Conservation (phyloP, 2,797 vertebrate genomes). For the Phataginus tricuspis region DNA sequence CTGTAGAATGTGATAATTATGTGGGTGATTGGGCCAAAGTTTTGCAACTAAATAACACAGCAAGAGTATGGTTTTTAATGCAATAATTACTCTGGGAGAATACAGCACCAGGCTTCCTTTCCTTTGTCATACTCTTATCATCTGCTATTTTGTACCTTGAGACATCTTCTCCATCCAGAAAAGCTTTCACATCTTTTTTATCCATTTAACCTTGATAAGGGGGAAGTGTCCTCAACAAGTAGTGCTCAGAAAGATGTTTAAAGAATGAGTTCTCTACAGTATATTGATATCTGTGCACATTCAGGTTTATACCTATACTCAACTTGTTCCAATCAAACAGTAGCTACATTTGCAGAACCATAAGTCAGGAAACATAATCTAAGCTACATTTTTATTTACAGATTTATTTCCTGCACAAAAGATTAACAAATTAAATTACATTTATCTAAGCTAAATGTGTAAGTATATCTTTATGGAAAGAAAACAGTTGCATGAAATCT, state of each 20-base stretch:
- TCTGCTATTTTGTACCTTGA: neutral
- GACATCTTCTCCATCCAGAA: neutral
- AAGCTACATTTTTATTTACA: conserved; percentile 10
- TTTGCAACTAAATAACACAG: conserved; percentile 57
- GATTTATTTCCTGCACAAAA: conserved; percentile 7
- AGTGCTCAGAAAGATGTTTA: neutral
- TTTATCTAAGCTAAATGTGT: neutral
- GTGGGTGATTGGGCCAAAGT: conserved; percentile 5
- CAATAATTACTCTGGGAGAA: conserved; percentile 18
- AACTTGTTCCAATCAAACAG: neutral
- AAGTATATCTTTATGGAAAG: neutral
- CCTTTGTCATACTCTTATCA: neutral
- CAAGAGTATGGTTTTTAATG: conserved; percentile 37
- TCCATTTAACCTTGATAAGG: neutral
- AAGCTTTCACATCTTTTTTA: neutral
- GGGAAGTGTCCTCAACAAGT: neutral
- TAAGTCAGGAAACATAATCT: neutral
- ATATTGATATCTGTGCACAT: neutral
- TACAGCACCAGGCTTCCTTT: neutral
- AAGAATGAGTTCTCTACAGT: neutral
- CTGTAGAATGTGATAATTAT: conserved; percentile 13
- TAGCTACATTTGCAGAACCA: neutral
- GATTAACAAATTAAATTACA: neutral
- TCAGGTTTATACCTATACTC: neutral
- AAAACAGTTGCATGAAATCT: neutral